Base-by-base conservation (phyloP, 2,113 vertebrate species). In the Megaceryle maxima region DNA sequence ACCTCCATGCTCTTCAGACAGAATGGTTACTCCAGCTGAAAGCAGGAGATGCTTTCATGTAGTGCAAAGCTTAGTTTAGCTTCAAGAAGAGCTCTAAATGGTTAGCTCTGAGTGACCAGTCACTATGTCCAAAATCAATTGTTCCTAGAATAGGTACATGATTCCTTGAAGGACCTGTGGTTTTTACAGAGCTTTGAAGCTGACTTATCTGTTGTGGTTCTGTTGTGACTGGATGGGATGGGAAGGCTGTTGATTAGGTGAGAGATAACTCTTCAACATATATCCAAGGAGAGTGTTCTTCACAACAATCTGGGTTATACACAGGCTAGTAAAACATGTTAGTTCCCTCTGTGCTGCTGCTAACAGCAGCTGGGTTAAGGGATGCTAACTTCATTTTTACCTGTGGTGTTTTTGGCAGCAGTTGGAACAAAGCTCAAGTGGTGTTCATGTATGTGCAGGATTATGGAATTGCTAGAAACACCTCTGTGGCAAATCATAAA, bases 131-230 rank as follows among this genome's bases (percentile, higher is more conserved):
- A 50, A 56, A 90, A 74, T 50, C 8, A 51, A 31, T 22, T 1
- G 2, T 29, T 90, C 26, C n/a, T 50, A 4, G 21, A 39, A 35
- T 29, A 35, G 8, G 22, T 35, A 4, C 0, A 0, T 7, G 50
- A 60, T 64, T 20, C 8, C 35, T 57, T 51, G 33, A 48, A 73
- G 43, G 64, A 80, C 39, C 31, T 22, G 9, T 41, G 19, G 33
- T 60, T 39, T 64, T 20, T 15, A 37, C 20, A 59, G 20, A 73
- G n/a, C n/a, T 53, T 46, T 79, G 67, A n/a, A 43, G 9, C 28
- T 63, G 48, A 35, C 16, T 72, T 11, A 80, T 63, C 41, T 75
- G 13, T 29, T 75, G 51, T 50, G 28, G 9, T 77, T 90, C 44
- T 77, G 39, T 33, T 78, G 44, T n/a, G n/a, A 53, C 2, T 7